These are phyloP conservation scores for Ciconia boyciana DNA, from an alignment of 2,113 vertebrate genomes.

Conservation along the genomic window DNA sequence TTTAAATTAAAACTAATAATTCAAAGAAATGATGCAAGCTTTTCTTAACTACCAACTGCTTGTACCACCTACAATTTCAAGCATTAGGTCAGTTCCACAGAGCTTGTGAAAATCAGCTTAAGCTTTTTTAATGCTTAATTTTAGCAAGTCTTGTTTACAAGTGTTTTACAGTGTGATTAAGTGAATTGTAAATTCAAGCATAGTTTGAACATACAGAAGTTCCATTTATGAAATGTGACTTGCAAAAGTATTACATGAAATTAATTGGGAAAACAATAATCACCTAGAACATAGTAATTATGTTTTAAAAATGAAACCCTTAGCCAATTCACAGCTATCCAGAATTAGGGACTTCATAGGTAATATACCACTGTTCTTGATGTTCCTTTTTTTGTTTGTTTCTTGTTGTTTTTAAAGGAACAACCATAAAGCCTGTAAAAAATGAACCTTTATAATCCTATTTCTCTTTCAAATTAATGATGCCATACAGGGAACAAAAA, in stretches of 20 bases:
- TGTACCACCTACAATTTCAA: background rate
- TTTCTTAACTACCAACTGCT: background rate
- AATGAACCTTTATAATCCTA: background rate
- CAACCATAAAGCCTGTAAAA: background rate
- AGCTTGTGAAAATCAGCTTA: conserved; percentile 6
- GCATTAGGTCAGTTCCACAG: background rate
- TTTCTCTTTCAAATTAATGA: background rate
- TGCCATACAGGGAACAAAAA: background rate
- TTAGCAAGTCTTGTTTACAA: background rate
- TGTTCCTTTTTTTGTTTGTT: background rate
- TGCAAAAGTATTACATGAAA: background rate
- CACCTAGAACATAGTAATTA: background rate
- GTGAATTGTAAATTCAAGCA: background rate
- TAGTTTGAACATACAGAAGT: background rate
- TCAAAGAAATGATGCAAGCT: background rate
- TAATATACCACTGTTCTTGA: background rate
- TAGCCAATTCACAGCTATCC: background rate
- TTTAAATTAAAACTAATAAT: background rate
- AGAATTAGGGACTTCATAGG: background rate
- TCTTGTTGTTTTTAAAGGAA: background rate
- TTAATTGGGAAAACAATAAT: background rate
- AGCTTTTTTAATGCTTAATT: background rate
- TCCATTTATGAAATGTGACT: background rate
- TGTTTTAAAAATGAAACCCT: background rate
- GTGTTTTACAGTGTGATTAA: background rate